Conservation (phyloP, 1,140 invertebrate species). For the Leptoteleia sp. region DNA sequence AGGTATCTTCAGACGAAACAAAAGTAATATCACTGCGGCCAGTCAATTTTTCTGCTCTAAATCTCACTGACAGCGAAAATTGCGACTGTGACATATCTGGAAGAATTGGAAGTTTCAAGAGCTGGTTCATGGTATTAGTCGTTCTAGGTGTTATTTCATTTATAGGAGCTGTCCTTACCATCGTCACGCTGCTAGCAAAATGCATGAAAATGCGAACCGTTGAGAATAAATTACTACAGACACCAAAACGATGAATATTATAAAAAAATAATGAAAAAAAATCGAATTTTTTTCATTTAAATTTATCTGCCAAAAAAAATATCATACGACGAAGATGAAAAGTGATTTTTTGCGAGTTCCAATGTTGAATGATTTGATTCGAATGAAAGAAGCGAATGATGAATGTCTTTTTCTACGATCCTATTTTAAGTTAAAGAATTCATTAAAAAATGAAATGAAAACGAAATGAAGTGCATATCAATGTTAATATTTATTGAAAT, state of each 20-base stretch:
- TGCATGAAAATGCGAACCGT: constrained; percentile 70
- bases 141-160: constrained; percentile 75
- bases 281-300: constrained; percentile 18
- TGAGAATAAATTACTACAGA: constrained; percentile 75
- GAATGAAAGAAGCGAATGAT: no score
- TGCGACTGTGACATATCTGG: constrained; percentile 75
- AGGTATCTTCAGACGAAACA: constrained; percentile 64
- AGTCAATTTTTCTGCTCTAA: constrained; percentile 74
- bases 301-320: constrained; percentile 26
- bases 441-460: no score
- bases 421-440: no score
- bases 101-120: constrained; percentile 75
- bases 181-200: constrained; percentile 71
- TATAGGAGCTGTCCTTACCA: constrained; percentile 72
- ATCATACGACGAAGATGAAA: constrained; percentile 29
- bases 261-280: constrained; percentile 25
- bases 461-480: no score
- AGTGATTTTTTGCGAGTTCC: no score
- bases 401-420: no score
- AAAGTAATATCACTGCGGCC: constrained; percentile 74
- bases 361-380: no score
- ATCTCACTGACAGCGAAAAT: constrained; percentile 72
- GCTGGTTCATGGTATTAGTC: constrained; percentile 76
- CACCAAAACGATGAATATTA: constrained; percentile 68
- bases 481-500: no score